A percentile compares a stretch with the other conserved stretches of the same genome.
These are phyloP conservation scores for Acanthurus lineatus DNA, from an alignment of 2,797 vertebrate species.

Conservation along the genomic window DNA sequence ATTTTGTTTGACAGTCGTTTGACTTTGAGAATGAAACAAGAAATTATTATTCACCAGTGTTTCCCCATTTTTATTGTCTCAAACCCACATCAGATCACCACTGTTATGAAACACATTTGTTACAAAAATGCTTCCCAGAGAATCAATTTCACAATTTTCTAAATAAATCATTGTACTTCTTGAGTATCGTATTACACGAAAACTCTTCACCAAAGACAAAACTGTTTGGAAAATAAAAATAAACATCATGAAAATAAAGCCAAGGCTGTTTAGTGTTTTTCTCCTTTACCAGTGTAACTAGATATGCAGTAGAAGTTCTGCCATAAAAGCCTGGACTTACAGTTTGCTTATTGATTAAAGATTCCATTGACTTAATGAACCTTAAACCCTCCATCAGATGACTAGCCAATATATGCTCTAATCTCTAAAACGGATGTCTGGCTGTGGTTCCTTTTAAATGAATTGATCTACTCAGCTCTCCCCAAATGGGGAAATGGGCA, in stretches of 20 bases:
- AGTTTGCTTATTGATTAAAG: constrained; percentile 96
- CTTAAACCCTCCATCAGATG: constrained; percentile 90
- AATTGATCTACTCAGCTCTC: constrained; percentile 89
- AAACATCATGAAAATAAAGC: constrained; percentile 44
- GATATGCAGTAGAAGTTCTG: constrained; percentile 63
- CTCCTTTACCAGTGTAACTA: constrained; percentile 61
- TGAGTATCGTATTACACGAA: constrained; percentile 34
- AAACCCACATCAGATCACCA: constrained; percentile 18
- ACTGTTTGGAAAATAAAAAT: constrained; percentile 33
- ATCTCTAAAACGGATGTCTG: constrained; percentile 92
- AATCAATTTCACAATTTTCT: constrained; percentile 18
- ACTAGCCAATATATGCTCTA: constrained; percentile 90
- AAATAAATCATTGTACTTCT: constrained; percentile 26
- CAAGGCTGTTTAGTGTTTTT: constrained; percentile 43
- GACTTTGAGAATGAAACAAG: constrained; percentile 45
- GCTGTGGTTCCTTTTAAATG: constrained; percentile 90
- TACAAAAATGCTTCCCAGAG: constrained; percentile 13
- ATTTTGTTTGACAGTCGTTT: constrained; percentile 35
- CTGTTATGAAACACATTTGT: constrained; percentile 46
- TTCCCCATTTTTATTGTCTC: constrained; percentile 9
- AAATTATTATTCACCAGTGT: constrained; percentile 9
- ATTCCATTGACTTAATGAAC: constrained; percentile 99
- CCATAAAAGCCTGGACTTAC: constrained; percentile 83
- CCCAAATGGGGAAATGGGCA: constrained; percentile 88
- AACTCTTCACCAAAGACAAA: constrained; percentile 41